Percentiles rank a stretch among this genome's conserved stretches.
Evolutionary conservation across 30 jellyfish, hydroid and myxozoan species (phyloP).

Genomic region (Aurelia aurita): DNA sequence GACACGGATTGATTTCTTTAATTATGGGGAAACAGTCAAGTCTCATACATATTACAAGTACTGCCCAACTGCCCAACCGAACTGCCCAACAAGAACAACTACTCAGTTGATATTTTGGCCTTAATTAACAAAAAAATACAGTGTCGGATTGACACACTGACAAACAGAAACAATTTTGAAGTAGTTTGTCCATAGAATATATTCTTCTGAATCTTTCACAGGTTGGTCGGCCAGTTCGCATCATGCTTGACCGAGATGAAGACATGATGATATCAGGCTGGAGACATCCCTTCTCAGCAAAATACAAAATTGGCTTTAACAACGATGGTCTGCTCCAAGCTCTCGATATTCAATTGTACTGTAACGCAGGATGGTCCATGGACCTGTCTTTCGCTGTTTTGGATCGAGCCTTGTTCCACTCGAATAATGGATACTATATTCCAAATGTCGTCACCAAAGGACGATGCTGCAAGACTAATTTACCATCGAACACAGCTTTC

Average conservation of each 20-base stretch:
- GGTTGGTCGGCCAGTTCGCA: conserved; percentile 53
- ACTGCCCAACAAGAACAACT: no score
- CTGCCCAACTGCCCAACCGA: no score
- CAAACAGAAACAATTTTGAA: no score
- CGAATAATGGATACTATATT: conserved; percentile 16
- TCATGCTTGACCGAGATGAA: conserved; percentile 62
- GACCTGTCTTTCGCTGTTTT: conserved; percentile 40
- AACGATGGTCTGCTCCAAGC: conserved; percentile 43
- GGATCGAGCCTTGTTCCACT: conserved; percentile 35
- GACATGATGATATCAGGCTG: conserved; percentile 47
- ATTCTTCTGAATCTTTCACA: background rate
- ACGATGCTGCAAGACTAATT: conserved; percentile 55
- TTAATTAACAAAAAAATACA: no score
- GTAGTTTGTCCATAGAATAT: no score
- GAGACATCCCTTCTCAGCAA: conserved; percentile 53
- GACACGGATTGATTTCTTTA: no score
- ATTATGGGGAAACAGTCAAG: no score
- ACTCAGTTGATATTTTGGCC: no score
- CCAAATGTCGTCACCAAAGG: conserved; percentile 44
- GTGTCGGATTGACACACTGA: no score
- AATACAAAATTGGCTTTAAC: conserved; percentile 63
- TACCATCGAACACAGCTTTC: conserved; percentile 67
- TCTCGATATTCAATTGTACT: conserved; percentile 23
- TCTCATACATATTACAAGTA: no score
- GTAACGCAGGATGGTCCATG: conserved; percentile 47